Evolutionary conservation across 2,888 invertebrate species (phyloP).

Genomic region (Cephus pulcher): DNA sequence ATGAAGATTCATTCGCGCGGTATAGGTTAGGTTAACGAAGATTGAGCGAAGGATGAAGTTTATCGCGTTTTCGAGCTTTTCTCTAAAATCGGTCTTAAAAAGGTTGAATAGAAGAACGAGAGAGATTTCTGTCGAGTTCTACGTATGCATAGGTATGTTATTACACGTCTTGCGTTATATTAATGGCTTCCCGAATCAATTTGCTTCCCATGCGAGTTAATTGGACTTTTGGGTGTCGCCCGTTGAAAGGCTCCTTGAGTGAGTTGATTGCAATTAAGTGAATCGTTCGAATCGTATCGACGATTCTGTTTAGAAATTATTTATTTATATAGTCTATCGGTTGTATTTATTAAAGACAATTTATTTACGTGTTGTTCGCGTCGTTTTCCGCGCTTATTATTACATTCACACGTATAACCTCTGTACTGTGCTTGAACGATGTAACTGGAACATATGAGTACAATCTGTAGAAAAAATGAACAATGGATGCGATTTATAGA

Average conservation of each 20-base stretch:
- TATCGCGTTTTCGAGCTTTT: neutral
- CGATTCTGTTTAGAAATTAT: conserved; percentile 51
- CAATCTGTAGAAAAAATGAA: neutral
- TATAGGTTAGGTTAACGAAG: neutral
- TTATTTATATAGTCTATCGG: conserved; percentile 64
- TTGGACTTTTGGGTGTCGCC: conserved; percentile 22
- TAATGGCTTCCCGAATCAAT: conserved; percentile 25
- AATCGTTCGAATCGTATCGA: conserved; percentile 10
- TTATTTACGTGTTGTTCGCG: conserved; percentile 51
- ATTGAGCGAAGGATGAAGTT: neutral
- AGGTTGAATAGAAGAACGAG: neutral
- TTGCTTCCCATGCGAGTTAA: conserved; percentile 38
- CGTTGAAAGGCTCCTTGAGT: neutral
- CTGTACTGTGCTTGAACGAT: neutral
- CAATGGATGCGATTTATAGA: neutral
- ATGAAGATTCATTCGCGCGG: neutral
- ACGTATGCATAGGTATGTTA: neutral
- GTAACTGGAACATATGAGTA: neutral
- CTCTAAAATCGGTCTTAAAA: neutral
- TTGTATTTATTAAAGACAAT: conserved; percentile 62
- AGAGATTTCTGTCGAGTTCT: neutral
- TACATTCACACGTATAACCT: neutral
- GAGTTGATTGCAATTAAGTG: neutral
- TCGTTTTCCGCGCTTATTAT: neutral
- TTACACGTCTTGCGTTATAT: neutral